Conservation (phyloP, 2,888 invertebrate genomes). For the Aelia acuminata region DNA sequence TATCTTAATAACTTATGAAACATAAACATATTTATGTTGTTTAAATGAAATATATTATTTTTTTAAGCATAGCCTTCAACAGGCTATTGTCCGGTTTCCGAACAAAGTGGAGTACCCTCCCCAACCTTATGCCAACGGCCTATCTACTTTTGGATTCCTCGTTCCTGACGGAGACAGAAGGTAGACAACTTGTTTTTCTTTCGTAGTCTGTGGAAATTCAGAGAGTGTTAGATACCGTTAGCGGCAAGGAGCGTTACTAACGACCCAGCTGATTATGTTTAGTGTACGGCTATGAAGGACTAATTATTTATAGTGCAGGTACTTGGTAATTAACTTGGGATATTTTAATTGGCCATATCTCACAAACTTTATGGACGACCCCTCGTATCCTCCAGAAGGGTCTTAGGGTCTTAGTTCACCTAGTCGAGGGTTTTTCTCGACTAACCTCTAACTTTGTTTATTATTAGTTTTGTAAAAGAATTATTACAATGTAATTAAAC, state of each 20-base stretch:
- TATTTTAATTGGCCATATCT: constrained; percentile 21
- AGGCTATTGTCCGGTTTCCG: background rate
- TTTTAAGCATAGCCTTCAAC: no score
- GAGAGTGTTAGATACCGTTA: background rate
- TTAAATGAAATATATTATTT: no score
- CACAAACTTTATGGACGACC: background rate
- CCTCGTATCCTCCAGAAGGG: background rate
- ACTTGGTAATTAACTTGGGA: background rate
- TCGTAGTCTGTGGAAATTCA: constrained; percentile 15
- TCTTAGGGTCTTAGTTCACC: background rate
- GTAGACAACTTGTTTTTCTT: background rate
- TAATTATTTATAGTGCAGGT: constrained; percentile 37
- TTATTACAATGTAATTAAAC: no score
- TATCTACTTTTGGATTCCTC: background rate
- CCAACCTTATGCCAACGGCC: background rate
- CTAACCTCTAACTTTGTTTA: background rate
- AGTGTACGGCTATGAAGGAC: background rate
- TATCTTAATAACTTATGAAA: no score
- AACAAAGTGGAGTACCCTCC: background rate
- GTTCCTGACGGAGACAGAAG: background rate
- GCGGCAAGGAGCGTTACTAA: constrained; percentile 38
- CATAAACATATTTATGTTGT: no score
- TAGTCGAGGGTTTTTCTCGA: background rate
- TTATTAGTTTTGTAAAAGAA: background rate
- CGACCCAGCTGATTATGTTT: constrained; percentile 40